phyloP scores from a whole-genome alignment of 37 sponge, comb jelly and placozoan species.

The Hexactinellida sp. region DNA sequence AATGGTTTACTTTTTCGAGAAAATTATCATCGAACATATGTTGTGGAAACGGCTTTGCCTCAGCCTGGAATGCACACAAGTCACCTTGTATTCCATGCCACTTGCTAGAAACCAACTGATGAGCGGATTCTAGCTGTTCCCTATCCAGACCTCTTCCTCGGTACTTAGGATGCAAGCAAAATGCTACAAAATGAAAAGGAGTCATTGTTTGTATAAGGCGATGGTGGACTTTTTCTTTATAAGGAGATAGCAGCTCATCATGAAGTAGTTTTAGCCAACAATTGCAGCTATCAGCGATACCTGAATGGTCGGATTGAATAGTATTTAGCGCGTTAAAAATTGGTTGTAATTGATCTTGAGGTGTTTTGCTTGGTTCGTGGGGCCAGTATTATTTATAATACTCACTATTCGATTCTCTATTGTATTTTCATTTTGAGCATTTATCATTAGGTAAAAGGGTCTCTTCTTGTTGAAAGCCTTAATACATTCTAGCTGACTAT shows the following conservation, averaged over 20 bases:
- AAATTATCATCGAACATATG: not conserved
- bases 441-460: conserved; percentile 1
- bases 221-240: not conserved
- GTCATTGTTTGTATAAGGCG: conserved; percentile 7
- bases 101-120: conserved; percentile 9
- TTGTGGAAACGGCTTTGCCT: not conserved
- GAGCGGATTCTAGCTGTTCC: not conserved
- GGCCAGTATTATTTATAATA: not conserved
- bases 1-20: not conserved
- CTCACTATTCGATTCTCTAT: not conserved
- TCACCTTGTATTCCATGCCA: not conserved
- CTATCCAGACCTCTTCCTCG: conserved; percentile 6
- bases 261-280: not conserved
- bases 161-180: not conserved
- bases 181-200: not conserved
- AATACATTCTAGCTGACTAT: conserved; percentile 4
- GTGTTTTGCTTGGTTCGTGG: too few species aligned
- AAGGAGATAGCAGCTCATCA: not conserved
- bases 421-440: not conserved
- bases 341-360: not conserved
- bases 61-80: not conserved
- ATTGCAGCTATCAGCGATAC: not conserved
- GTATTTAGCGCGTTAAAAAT: not conserved
- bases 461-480: not conserved
- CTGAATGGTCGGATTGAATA: not conserved